These are phyloP conservation scores for Coptotermes formosanus DNA, from an alignment of 1,140 invertebrate genomes.

Conservation along the genomic window DNA sequence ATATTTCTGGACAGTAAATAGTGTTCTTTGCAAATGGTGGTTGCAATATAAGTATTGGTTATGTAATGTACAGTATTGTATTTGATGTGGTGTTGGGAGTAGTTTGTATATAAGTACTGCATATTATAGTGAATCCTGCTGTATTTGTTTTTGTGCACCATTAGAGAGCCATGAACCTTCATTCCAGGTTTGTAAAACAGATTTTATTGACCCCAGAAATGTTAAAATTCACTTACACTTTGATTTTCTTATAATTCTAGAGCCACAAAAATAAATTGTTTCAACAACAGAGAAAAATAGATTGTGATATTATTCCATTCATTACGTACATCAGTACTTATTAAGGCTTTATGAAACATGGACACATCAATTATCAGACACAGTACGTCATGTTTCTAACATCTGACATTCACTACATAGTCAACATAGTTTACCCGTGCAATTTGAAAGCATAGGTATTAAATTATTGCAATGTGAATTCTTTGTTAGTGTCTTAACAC, in stretches of 20 bases:
- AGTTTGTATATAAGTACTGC: not conserved
- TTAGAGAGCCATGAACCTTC: not conserved
- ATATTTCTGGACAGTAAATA: not conserved
- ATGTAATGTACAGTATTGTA: not conserved
- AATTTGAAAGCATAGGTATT: not conserved
- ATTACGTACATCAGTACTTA: not conserved
- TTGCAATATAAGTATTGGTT: not conserved
- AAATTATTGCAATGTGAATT: constrained; percentile 5
- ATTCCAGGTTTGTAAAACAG: constrained; percentile 2
- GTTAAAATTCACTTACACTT: not conserved
- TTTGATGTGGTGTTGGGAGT: not conserved
- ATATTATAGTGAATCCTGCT: not conserved
- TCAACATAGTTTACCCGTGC: not conserved
- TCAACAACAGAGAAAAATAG: constrained; percentile 19
- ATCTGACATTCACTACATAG: not conserved
- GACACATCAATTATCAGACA: constrained; percentile 12
- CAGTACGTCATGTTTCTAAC: not conserved
- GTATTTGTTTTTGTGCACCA: not conserved
- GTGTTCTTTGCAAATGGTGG: not conserved
- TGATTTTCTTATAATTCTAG: not conserved
- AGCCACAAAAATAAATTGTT: constrained; percentile 10
- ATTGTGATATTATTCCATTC: not conserved
- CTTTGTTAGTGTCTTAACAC: not conserved
- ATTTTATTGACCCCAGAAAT: not conserved
- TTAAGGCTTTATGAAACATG: not conserved